Base-by-base conservation (phyloP, 2,888 invertebrate genomes). In the Drosophila flavopinicola region DNA sequence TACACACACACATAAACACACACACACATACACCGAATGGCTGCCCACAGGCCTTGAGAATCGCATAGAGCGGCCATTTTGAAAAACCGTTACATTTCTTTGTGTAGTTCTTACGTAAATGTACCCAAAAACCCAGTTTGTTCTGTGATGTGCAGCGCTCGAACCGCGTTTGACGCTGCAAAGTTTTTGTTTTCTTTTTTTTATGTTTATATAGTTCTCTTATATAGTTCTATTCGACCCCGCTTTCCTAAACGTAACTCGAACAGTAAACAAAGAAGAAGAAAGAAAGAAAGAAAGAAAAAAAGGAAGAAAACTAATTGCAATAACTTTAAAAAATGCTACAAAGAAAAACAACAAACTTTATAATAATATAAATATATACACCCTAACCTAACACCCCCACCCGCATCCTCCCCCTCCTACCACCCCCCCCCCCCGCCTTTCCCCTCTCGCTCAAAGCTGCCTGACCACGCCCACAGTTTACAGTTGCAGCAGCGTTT, bases 141-240 rank as follows among this genome's bases (percentile, higher is more conserved):
- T 88, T 89, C 88, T 88, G 88, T 88, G 88, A 88, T 88, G 84
- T 79, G 78, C 80, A 54, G 56, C 68, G 78, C 41, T 58, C 63
- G 15, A 65, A 75, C 64, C 45, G 13, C 45, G 49, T 80, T 73
- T 53, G 51, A 52, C 67, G 71, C 66, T 84, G 85, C 85, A 78
- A 75, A 72, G 56, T 57, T 70, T 79, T 70, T 67, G 58, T 60
- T 67, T 74, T 68, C 42, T 44, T 11, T 30, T 29, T 47, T 57
- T 63, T 61, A 48, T 56, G 53, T 45, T 27, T 42, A 35, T 42
- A 42, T 57, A 29, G 24, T 47, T 33, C 29, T 13, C 13, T 35
- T 59, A 35, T 61, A 48, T 48, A 41, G 24, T 32, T 29, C 52
- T 29, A 45, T 53, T 41, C 35, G 33, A 41, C 29, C 52, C 49